Conservation (phyloP, 2,797 vertebrate species). For the Pyrocephalus nanus region DNA sequence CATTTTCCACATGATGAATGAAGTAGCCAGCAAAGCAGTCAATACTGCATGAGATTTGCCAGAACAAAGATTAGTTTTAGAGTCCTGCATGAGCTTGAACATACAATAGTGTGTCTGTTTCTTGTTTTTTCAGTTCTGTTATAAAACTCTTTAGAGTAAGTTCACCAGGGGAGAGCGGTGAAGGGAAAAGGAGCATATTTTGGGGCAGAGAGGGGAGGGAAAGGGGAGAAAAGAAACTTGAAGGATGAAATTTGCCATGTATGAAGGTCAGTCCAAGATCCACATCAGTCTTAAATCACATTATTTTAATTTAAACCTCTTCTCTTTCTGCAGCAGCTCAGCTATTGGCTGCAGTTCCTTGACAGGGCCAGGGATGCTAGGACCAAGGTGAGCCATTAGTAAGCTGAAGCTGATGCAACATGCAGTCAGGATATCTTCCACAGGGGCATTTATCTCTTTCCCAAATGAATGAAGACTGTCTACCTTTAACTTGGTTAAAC, state of each 20-base stretch:
- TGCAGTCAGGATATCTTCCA: background rate
- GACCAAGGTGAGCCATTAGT: background rate
- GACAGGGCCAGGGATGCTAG: background rate
- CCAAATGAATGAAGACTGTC: background rate
- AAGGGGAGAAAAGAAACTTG: background rate
- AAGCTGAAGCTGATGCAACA: background rate
- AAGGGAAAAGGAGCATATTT: background rate
- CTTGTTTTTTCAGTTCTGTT: conserved; percentile 31
- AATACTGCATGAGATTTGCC: conserved; percentile 52
- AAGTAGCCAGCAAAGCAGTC: conserved; percentile 54
- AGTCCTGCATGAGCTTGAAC: background rate
- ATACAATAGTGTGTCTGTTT: conserved; percentile 49
- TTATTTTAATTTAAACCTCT: background rate
- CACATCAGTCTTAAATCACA: background rate
- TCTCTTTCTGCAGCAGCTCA: background rate
- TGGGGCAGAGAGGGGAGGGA: background rate
- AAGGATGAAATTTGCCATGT: conserved; percentile 10
- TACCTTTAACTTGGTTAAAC: background rate
- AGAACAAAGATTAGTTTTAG: conserved; percentile 53
- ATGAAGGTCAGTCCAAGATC: conserved; percentile 7
- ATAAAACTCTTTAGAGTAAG: background rate
- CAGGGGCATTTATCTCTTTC: background rate
- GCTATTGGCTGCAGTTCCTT: background rate
- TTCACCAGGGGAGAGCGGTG: background rate
- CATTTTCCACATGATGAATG: conserved; percentile 61